Evolutionary conservation across 35 echinoderm and acorn worm species (phyloP), one percentile per base, ranked within the genome.

Genomic region (Lytechinus pictus): DNA sequence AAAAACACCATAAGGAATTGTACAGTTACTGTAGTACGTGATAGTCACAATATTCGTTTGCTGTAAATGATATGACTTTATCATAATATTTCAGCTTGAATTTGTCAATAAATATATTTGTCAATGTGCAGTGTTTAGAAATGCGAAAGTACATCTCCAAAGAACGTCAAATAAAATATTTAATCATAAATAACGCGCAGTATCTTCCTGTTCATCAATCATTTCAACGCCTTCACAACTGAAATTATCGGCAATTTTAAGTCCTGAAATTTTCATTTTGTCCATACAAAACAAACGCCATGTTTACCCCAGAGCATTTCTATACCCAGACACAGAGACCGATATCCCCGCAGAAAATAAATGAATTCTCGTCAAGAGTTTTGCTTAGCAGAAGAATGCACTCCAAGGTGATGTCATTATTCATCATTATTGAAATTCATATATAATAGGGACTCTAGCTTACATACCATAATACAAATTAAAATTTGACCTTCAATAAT

Each of bases 1-100:
- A 93, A 57, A 33, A 93, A 93, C 92, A 93, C 52, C 28, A 90
- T 90, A 53, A 93, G 54, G 53, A 93, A 93, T 93, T 90, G 88
- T 90, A 90, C 88, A 90, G 52, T 90, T 52, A 44, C 33, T 44
- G 33, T 44, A 44, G 33, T 44, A 44, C 33, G 14, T 90, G 66
- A 90, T 90, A 90, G 88, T 54, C 52, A 52, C 66, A 24, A 79
- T n/a, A 24, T 79, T n/a, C 21, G 6, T 79, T 79, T 79, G 66
- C 88, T 54, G 11, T 6, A 90, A 52, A 90, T 90, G 88, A 27
- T 90, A 90, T 90, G 52, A 54, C 13, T 44, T 90, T 52, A 90
- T 52, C 28, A 90, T 90, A 52, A 90, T 90, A 90, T 90, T 90
- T 90, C 88, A 90, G 88, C 88, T 90, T 54, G 88, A 90, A 90